Conservation (phyloP, 2,888 invertebrate genomes). For the Aphodius sticticus region DNA sequence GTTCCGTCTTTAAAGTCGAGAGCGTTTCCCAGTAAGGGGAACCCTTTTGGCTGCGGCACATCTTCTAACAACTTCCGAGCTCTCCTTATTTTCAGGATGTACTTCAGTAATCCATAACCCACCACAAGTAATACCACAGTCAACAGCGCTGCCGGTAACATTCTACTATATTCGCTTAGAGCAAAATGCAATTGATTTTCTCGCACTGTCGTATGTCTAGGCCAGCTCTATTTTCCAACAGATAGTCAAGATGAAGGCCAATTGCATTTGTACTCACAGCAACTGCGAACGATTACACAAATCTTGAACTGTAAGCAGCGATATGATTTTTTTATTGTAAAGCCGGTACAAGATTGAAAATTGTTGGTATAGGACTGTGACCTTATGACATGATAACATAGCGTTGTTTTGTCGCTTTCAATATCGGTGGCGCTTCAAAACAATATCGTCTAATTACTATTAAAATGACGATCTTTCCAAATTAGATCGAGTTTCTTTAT, state of each 20-base stretch:
- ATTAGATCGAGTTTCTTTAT: too few relatives aligned
- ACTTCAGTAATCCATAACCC: not conserved
- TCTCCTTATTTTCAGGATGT: constrained; percentile 13
- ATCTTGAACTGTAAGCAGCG: too few relatives aligned
- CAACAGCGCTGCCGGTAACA: not conserved
- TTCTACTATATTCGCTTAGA: not conserved
- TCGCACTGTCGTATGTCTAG: not conserved
- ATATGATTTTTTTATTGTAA: too few relatives aligned
- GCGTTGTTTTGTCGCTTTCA: too few relatives aligned
- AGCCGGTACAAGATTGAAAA: too few relatives aligned
- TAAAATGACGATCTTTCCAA: too few relatives aligned
- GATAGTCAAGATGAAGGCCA: not conserved
- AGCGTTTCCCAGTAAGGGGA: constrained; percentile 14
- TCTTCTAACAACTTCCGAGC: not conserved
- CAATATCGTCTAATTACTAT: too few relatives aligned
- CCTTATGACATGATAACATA: too few relatives aligned
- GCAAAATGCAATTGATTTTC: not conserved
- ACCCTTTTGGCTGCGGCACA: constrained; percentile 10
- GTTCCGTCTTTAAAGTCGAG: constrained; percentile 1
- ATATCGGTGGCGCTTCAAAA: too few relatives aligned
- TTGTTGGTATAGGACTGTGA: too few relatives aligned
- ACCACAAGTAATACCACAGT: not conserved
- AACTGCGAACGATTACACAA: not conserved
- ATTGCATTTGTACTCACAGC: not conserved
- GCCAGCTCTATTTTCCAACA: not conserved